phyloP scores from a whole-genome alignment of 2,888 invertebrate genomes.

The Polydrusus tereticollis region DNA sequence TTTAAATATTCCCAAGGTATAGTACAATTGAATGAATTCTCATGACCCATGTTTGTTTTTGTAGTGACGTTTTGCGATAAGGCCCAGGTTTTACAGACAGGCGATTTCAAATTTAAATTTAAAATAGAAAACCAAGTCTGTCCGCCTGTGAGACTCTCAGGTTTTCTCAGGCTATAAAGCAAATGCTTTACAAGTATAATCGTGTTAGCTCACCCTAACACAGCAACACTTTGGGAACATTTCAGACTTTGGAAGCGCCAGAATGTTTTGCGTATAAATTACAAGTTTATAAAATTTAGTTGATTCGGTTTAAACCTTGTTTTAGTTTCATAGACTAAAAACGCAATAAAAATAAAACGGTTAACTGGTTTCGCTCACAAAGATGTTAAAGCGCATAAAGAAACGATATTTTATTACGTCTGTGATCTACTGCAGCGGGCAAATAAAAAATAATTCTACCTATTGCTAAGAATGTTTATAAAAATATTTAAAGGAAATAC shows the following conservation, averaged over 20 bases:
- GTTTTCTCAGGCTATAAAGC: conserved; percentile 48
- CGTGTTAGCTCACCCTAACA: conserved; percentile 48
- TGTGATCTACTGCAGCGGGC: neutral
- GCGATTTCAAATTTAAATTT: conserved; percentile 46
- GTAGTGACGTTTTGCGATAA: conserved; percentile 13
- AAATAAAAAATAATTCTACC: neutral
- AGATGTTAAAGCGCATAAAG: neutral
- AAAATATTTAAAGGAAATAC: too few species aligned
- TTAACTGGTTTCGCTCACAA: neutral
- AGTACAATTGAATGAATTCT: neutral
- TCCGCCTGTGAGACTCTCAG: conserved; percentile 42
- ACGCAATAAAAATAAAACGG: neutral
- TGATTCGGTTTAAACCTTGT: conserved; percentile 27
- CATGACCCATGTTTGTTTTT: neutral
- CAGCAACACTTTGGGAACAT: conserved; percentile 46
- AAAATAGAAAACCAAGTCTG: conserved; percentile 44
- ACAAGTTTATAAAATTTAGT: conserved; percentile 44
- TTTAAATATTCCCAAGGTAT: too few species aligned
- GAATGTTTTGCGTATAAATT: conserved; percentile 47
- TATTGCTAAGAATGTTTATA: too few species aligned
- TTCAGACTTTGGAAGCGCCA: conserved; percentile 38
- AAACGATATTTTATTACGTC: too few species aligned
- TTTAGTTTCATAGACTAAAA: conserved; percentile 15
- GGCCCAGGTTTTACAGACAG: conserved; percentile 24
- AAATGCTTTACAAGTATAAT: conserved; percentile 51